Base-by-base conservation (phyloP, 1,140 invertebrate genomes). In the Catajapyx aquilonaris region DNA sequence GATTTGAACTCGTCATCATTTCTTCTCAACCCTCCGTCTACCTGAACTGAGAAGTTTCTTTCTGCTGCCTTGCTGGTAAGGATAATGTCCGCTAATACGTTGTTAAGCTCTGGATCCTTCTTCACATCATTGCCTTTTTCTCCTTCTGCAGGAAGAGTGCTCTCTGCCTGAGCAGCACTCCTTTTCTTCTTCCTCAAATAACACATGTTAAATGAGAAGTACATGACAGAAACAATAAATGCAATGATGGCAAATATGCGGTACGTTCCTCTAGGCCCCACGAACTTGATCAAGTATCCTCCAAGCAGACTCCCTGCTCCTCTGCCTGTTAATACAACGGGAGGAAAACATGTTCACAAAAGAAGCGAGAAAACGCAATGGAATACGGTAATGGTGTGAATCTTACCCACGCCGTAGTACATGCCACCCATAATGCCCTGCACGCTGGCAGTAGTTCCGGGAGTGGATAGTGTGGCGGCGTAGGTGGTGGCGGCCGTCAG, bases 401-500 rank as follows among this genome's bases (percentile, higher is more conserved):
- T 42, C 58, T 59, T 51, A 81, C 79, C 78, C 40, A 81, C 73
- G 46, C 78, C 79, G 50, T 76, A 81, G 50, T 83, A 83, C 3
- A 84, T 49, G 28, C 79, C 79, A 13, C 77, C 78, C 2, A 86
- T 60, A 32, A 85, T 56, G 33, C 81, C 80, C 54, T 86, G 80
- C 39, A 85, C 70, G 9, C 76, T 81, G 13, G 74, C 76, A 43
- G 84, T 73, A 1, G 81, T 81, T 2, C 77, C 71, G n/a, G 68
- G 67, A 2, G 77, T 79, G 9, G 78, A 76, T 2, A 85, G 60
- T 41, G 71, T 69, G 3, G 75, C 78, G 1, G 76, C 77, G 48
- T 84, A 85, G 18, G 78, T 81, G 3, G 81, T 73, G 7, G 77
- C 76, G 1, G 81, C 76, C 0, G 80, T 81, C 53, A 79, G 78